Conservation (phyloP, 2,888 invertebrate species). For the Oegoconia quadripuncta region DNA sequence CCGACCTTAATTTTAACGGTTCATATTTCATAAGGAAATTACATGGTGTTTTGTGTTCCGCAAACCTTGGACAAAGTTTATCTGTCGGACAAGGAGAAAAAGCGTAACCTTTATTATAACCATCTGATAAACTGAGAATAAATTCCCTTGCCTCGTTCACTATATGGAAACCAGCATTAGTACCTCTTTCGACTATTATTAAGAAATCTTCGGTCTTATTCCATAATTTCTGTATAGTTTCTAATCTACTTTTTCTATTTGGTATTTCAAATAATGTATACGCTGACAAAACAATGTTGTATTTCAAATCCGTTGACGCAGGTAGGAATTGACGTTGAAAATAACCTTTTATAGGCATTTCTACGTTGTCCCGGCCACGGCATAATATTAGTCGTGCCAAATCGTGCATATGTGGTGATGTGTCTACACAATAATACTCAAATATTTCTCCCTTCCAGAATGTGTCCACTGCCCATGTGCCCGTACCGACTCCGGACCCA, state of each 20-base stretch:
- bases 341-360: slow-evolving; percentile 78
- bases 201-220: slow-evolving; percentile 90
- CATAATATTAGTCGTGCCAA: slow-evolving; percentile 85
- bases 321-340: slow-evolving; percentile 92
- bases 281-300: slow-evolving; percentile 89
- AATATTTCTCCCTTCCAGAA: slow-evolving; percentile 85
- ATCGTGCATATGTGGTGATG: slow-evolving; percentile 90
- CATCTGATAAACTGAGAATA: slow-evolving; percentile 78
- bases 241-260: slow-evolving; percentile 80
- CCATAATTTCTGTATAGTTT: slow-evolving; percentile 89
- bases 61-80: slow-evolving; percentile 84
- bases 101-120: slow-evolving; percentile 75
- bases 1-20: slow-evolving; percentile 68
- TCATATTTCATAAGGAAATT: slow-evolving; percentile 85
- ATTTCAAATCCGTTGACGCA: slow-evolving; percentile 78
- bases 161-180: slow-evolving; percentile 87
- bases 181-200: slow-evolving; percentile 91
- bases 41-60: slow-evolving; percentile 84
- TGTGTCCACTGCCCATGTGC: slow-evolving; percentile 88
- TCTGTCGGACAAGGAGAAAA: slow-evolving; percentile 95
- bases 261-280: slow-evolving; percentile 91
- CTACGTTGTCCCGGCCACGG: slow-evolving; percentile 81
- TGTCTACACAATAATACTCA: slow-evolving; percentile 93
- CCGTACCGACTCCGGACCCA: slow-evolving; percentile 94
- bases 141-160: slow-evolving; percentile 92